Evolutionary conservation across 2,888 invertebrate genomes (phyloP).

Genomic region (Machimus atricapillus): DNA sequence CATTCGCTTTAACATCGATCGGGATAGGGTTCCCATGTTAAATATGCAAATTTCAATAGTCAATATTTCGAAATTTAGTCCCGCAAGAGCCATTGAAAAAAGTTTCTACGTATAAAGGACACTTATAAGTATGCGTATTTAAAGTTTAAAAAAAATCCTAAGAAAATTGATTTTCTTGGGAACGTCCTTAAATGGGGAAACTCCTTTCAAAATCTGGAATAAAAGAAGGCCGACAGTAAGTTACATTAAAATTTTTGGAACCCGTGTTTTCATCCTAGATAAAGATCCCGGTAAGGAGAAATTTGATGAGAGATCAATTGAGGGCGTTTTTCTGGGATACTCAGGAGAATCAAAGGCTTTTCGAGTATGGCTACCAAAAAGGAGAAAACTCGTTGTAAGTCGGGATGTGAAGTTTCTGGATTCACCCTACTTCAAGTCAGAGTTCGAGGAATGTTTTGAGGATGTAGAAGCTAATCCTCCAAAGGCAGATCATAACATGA

Average conservation of each 20-base stretch:
- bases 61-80: too few species aligned
- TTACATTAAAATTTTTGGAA: not conserved
- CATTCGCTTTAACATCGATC: too few species aligned
- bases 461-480: not conserved
- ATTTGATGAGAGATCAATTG: conserved; percentile 40
- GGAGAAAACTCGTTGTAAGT: not conserved
- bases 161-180: too few species aligned
- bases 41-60: too few species aligned
- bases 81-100: too few species aligned
- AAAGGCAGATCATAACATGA: not conserved
- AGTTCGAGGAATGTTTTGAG: too few species aligned
- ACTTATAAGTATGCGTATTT: too few species aligned
- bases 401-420: not conserved
- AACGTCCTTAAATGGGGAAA: not conserved
- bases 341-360: conserved; percentile 2
- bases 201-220: not conserved
- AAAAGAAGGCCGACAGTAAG: not conserved
- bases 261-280: not conserved
- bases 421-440: not conserved
- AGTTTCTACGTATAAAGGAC: too few species aligned
- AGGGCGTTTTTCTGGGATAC: not conserved
- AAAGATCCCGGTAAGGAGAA: conserved; percentile 42
- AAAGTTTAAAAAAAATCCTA: too few species aligned
- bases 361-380: not conserved
- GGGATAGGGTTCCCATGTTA: too few species aligned